A percentile compares a stretch with the other conserved stretches of the same genome.
phyloP scores from a whole-genome alignment of 1,140 invertebrate species.

The Polypedilum pembai region DNA sequence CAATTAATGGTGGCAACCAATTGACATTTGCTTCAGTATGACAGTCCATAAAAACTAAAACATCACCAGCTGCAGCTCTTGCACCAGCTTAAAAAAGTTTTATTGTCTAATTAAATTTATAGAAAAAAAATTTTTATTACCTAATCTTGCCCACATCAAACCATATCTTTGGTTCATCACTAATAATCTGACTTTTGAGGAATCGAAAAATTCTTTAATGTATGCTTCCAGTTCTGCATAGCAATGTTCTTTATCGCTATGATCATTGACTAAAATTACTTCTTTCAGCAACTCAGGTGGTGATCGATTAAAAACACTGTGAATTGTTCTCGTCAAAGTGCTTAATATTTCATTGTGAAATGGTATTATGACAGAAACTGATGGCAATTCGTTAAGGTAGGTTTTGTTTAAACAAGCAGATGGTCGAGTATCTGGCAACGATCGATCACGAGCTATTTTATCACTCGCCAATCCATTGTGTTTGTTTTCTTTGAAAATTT shows the following conservation, averaged over 20 bases:
- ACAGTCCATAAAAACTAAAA: constrained; percentile 88
- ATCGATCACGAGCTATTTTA: constrained; percentile 65
- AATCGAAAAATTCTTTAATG: constrained; percentile 48
- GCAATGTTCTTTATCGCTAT: constrained; percentile 47
- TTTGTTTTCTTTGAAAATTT: constrained; percentile 66
- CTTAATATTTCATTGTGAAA: constrained; percentile 71
- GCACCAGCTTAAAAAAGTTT: constrained; percentile 62
- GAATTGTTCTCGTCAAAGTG: constrained; percentile 60
- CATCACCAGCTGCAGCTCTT: constrained; percentile 66
- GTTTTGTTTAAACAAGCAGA: constrained; percentile 60
- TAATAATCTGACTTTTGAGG: constrained; percentile 65
- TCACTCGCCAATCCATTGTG: constrained; percentile 75
- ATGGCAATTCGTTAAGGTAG: constrained; percentile 43
- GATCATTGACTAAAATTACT: constrained; percentile 1
- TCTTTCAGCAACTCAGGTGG: constrained; percentile 46
- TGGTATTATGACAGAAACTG: constrained; percentile 62
- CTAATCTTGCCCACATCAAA: constrained; percentile 73
- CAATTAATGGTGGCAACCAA: constrained; percentile 68
- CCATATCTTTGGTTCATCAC: constrained; percentile 66
- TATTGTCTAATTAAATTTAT: neutral
- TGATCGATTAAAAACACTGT: constrained; percentile 61
- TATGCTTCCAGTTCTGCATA: constrained; percentile 70
- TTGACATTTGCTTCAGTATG: constrained; percentile 85
- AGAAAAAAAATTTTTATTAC: neutral
- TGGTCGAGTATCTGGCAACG: constrained; percentile 68